Evolutionary conservation across 2,113 vertebrate species (phyloP).

Genomic region (Ictalurus punctatus): DNA sequence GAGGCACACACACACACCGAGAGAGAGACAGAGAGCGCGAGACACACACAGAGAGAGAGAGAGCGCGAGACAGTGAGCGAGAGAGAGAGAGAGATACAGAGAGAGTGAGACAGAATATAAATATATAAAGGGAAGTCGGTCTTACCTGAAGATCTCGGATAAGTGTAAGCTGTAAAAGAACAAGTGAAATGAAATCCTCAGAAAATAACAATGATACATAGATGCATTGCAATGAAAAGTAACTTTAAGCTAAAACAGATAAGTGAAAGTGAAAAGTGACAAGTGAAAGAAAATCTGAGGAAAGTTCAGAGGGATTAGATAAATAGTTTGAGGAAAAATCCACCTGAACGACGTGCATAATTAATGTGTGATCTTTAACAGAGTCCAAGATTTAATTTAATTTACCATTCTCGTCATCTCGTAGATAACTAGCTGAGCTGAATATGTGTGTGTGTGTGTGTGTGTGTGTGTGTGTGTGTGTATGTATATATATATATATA

Average conservation of each 20-base stretch:
- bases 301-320: background rate
- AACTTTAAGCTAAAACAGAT: background rate
- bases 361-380: too few species aligned
- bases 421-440: too few species aligned
- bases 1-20: too few species aligned
- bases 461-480: too few species aligned
- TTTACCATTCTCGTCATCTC: too few species aligned
- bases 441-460: too few species aligned
- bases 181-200: conserved; percentile 7
- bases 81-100: conserved; percentile 34
- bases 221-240: background rate
- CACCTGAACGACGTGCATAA: too few species aligned
- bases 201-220: background rate
- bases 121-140: background rate
- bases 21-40: too few species aligned
- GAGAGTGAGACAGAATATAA: background rate
- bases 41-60: background rate
- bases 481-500: too few species aligned
- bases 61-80: conserved; percentile 12
- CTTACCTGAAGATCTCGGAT: conserved; percentile 77
- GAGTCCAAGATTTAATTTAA: background rate
- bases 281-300: background rate
- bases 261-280: too few species aligned
- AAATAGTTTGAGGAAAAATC: background rate
- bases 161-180: conserved; percentile 75